A percentile compares a stretch with the other conserved stretches of the same genome.
These are phyloP conservation scores for Amphipyra berbera DNA, from an alignment of 2,888 invertebrate genomes.

Conservation along the genomic window DNA sequence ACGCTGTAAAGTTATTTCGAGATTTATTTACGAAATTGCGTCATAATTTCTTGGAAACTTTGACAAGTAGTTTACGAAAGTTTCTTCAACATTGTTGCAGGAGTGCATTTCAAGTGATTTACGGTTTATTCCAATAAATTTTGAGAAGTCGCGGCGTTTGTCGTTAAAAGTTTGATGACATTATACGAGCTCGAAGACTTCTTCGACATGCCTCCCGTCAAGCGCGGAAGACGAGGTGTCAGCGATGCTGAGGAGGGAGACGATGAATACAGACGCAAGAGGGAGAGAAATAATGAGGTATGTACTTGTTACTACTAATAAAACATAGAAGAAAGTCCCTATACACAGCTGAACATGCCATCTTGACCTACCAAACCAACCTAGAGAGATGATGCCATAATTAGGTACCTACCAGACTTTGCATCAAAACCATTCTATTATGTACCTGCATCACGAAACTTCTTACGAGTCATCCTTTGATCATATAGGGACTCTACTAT, in stretches of 20 bases:
- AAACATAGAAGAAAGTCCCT: too few relatives aligned
- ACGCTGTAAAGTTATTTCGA: not conserved
- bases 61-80: not conserved
- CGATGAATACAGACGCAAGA: conserved; percentile 92
- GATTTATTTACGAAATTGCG: conserved; percentile 24
- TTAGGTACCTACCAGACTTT: too few relatives aligned
- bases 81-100: conserved; percentile 19
- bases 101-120: not conserved
- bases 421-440: too few relatives aligned
- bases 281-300: conserved; percentile 95
- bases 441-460: too few relatives aligned
- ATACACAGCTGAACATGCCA: too few relatives aligned
- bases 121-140: conserved; percentile 3
- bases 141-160: conserved; percentile 12
- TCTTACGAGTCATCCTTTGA: too few relatives aligned
- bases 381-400: too few relatives aligned
- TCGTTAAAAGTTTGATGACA: conserved; percentile 77
- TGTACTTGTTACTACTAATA: not conserved
- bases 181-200: conserved; percentile 70
- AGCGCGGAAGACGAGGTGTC: conserved; percentile 80
- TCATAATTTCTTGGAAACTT: conserved; percentile 46
- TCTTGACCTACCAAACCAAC: too few relatives aligned
- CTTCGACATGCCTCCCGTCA: conserved; percentile 79
- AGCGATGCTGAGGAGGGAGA: conserved; percentile 92
- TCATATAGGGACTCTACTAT: too few relatives aligned